Base-by-base conservation (phyloP, 2,888 invertebrate genomes). In the Lasioglossum figueresi region DNA sequence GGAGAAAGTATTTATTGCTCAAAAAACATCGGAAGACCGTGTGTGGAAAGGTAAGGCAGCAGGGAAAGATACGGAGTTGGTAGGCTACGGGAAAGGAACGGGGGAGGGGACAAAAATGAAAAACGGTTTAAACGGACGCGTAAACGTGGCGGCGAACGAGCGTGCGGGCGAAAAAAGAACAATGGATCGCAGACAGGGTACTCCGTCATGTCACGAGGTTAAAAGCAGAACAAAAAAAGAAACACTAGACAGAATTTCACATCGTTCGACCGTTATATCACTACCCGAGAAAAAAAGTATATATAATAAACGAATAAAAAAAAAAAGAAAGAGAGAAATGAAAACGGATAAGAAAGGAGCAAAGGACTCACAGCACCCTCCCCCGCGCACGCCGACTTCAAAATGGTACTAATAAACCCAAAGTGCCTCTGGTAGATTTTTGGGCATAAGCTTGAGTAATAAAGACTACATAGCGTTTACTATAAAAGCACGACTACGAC, bases 371-470 rank as follows among this genome's bases (percentile, higher is more conserved):
- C 87, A 88, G 73, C 88, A 82, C 91, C 92, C 92, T 93, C 92
- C 93, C 93, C 93, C 93, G 92, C 92, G 93, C 93, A 93, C 93
- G 93, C 92, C 94, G 91, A 93, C 92, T 94, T 94, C 92, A 93
- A 92, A 63, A 94, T 94, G 94, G 95, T 95, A 95, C 94, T 95
- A 95, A 94, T 94, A 94, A 94, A 94, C 94, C 94, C 95, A 94
- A 95, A 95, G 95, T 95, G 95, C 95, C 95, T 95, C 94, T 94
- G 94, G 94, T 95, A 94, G 95, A 95, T 94, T 94, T 95, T 94
- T 94, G 94, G 95, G 94, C 94, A 95, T 95, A 94, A 94, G 94
- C 94, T 94, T 94, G 94, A 94, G 92, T 93, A 94, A 94, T 93
- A 92, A 92, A 93, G 92, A 92, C 91, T 93, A 92, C 91, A 91